Conservation (phyloP, 2,113 vertebrate genomes). For the Glaucomys volans region DNA sequence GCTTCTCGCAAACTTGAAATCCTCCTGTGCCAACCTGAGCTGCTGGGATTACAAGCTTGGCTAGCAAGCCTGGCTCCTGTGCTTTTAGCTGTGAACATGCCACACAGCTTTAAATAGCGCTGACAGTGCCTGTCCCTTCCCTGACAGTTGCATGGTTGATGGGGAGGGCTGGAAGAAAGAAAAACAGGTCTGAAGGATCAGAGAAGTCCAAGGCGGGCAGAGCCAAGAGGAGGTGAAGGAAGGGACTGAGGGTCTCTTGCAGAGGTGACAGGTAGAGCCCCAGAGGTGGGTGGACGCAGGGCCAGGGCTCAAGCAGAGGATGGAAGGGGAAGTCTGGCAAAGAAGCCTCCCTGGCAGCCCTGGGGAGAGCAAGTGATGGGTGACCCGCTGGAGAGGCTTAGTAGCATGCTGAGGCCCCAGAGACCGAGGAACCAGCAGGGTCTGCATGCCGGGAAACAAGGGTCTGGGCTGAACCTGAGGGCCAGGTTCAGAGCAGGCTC, state of each 20-base stretch:
- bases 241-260: neutral
- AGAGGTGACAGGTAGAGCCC: neutral
- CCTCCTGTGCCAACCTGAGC: too few species aligned
- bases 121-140: neutral
- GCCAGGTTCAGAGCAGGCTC: neutral
- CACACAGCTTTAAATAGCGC: neutral
- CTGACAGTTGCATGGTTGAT: neutral
- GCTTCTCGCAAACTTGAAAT: too few species aligned
- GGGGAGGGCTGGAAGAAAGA: neutral
- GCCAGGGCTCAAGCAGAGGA: neutral
- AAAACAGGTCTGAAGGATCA: neutral
- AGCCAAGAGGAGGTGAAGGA: neutral
- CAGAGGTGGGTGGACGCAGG: neutral
- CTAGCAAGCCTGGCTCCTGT: neutral
- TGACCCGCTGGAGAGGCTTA: too few species aligned
- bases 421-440: neutral
- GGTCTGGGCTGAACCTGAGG: neutral
- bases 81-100: neutral
- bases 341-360: accelerated
- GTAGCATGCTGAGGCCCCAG: too few species aligned
- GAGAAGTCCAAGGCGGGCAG: neutral
- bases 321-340: neutral
- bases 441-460: neutral
- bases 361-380: neutral
- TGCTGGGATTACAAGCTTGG: neutral